Percentiles rank a stretch among this genome's conserved stretches.
Evolutionary conservation across 2,797 vertebrate species (phyloP).

Genomic region (Sebastes iracundus): DNA sequence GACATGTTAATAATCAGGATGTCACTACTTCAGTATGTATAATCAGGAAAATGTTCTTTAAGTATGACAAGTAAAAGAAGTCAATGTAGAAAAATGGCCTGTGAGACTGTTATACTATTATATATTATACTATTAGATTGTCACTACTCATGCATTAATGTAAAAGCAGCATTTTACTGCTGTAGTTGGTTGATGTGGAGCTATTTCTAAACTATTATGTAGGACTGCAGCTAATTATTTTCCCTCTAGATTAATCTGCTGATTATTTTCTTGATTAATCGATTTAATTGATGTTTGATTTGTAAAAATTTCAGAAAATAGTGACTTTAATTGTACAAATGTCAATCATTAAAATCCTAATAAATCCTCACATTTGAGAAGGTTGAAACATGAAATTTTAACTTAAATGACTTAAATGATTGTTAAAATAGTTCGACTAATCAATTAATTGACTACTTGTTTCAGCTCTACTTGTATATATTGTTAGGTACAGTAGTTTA

Average conservation of each 20-base stretch:
- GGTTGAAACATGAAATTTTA: fast-evolving
- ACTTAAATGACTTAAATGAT: too few relatives aligned
- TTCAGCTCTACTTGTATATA: too few relatives aligned
- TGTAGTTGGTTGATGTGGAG: not conserved
- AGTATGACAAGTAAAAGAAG: too few relatives aligned
- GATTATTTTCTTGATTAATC: not conserved
- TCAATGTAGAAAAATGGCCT: not conserved
- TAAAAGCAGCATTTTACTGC: not conserved
- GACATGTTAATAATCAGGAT: not conserved
- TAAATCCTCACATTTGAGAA: not conserved
- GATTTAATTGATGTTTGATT: not conserved
- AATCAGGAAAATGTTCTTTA: not conserved
- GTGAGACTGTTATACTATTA: not conserved
- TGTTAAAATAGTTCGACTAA: too few relatives aligned
- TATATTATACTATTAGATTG: not conserved
- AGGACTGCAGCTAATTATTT: not conserved
- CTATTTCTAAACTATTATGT: fast-evolving
- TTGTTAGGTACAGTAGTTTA: too few relatives aligned
- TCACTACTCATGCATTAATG: not conserved
- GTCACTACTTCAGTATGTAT: not conserved
- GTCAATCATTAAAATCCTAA: not conserved
- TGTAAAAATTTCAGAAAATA: not conserved
- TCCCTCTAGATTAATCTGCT: too few relatives aligned
- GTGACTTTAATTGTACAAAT: not conserved
- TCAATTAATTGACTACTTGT: too few relatives aligned